Evolutionary conservation across 1,140 invertebrate genomes (phyloP).

Genomic region (Euura saliciscinereae): DNA sequence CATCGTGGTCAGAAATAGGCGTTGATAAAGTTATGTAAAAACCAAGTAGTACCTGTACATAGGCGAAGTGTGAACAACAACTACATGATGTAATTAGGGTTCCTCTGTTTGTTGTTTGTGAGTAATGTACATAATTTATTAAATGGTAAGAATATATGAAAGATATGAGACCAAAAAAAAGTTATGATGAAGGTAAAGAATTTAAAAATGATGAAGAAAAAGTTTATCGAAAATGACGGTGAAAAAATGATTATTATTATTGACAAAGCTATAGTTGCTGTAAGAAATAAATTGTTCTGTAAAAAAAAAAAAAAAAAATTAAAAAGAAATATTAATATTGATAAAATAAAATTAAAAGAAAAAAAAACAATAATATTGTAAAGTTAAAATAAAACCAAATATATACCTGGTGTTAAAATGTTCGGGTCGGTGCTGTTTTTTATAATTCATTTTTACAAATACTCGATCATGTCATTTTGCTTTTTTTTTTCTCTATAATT

Average conservation of each 20-base stretch:
- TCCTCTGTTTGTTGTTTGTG: slow-evolving; percentile 61
- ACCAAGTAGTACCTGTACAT: slow-evolving; percentile 60
- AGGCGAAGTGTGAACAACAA: slow-evolving; percentile 55
- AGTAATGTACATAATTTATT: slow-evolving; percentile 61
- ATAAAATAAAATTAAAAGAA: slow-evolving; percentile 27
- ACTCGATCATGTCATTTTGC: too few species aligned
- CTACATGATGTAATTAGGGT: slow-evolving; percentile 60
- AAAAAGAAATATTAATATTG: background rate
- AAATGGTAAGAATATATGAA: slow-evolving; percentile 45
- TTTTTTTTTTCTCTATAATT: too few species aligned
- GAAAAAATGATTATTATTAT: slow-evolving; percentile 49
- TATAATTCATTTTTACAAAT: background rate
- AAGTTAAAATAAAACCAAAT: slow-evolving; percentile 57
- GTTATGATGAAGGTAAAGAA: too few species aligned
- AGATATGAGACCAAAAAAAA: background rate
- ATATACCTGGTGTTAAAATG: slow-evolving; percentile 55
- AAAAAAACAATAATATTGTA: slow-evolving; percentile 53
- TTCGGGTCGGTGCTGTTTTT: background rate
- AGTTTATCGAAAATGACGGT: background rate
- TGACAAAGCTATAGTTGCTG: slow-evolving; percentile 51
- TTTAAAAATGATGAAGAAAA: background rate
- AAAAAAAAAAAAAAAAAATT: slow-evolving; percentile 40
- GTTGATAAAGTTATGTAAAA: slow-evolving; percentile 35
- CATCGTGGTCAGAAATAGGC: background rate
- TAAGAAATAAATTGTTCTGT: slow-evolving; percentile 51